phyloP scores from a whole-genome alignment of 2,888 invertebrate genomes.

The Rutpela maculata region DNA sequence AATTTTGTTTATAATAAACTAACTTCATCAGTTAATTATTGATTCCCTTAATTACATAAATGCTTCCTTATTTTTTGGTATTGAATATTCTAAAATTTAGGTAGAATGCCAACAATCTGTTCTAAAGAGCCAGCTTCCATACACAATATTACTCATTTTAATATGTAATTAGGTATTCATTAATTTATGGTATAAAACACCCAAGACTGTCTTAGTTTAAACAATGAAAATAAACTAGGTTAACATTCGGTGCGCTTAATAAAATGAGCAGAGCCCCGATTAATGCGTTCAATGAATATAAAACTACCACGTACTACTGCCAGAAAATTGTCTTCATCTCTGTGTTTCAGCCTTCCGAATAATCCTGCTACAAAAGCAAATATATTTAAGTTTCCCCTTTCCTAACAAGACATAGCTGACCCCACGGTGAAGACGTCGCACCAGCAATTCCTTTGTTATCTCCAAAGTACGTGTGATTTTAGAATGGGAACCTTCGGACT shows the following conservation, averaged over 20 bases:
- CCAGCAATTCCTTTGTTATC: conserved; percentile 74
- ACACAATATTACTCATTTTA: no score
- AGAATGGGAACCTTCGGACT: conserved; percentile 66
- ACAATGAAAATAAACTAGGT: no score
- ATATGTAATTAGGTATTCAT: no score
- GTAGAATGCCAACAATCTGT: no score
- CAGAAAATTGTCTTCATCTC: conserved; percentile 16
- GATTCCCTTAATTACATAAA: no score
- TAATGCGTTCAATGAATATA: neutral
- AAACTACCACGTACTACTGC: conserved; percentile 9
- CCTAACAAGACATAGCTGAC: conserved; percentile 63
- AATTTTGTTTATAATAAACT: no score
- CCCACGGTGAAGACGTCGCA: conserved; percentile 66
- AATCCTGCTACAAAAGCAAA: conserved; percentile 55
- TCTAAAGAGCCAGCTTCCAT: no score
- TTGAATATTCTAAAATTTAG: no score
- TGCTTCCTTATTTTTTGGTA: no score
- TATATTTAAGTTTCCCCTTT: conserved; percentile 55
- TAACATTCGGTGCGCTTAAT: neutral
- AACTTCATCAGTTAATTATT: no score
- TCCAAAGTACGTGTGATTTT: conserved; percentile 65
- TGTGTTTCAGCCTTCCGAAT: conserved; percentile 35
- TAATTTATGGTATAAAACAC: no score
- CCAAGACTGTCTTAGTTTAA: no score
- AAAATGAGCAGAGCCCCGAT: neutral